These are phyloP conservation scores for Nerophis lumbriciformis DNA, from an alignment of 2,113 vertebrate genomes.

Conservation along the genomic window DNA sequence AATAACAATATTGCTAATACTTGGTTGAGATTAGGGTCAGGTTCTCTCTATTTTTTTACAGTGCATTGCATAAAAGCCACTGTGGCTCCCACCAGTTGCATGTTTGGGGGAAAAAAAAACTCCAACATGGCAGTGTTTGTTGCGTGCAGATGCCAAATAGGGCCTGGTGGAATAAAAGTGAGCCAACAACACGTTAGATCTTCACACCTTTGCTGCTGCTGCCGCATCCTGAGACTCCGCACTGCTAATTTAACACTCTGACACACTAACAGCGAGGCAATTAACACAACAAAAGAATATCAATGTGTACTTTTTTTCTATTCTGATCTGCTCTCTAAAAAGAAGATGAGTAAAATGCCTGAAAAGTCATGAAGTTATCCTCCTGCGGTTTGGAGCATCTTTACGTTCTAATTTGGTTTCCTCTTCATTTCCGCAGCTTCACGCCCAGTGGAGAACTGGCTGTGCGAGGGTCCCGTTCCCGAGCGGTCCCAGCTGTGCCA, in stretches of 20 bases:
- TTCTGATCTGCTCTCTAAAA: slow-evolving; percentile 15
- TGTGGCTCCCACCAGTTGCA: background rate
- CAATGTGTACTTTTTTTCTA: slow-evolving; percentile 13
- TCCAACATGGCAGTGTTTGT: slow-evolving; percentile 10
- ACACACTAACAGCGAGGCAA: slow-evolving; percentile 43
- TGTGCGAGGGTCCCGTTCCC: slow-evolving; percentile 78
- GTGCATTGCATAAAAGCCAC: no score
- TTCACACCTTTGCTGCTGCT: slow-evolving; percentile 24
- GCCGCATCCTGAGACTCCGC: slow-evolving; percentile 14
- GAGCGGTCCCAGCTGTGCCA: slow-evolving; percentile 90
- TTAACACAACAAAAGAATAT: slow-evolving; percentile 47
- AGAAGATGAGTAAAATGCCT: slow-evolving; percentile 18
- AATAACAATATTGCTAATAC: no score
- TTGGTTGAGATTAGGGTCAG: no score
- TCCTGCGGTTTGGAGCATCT: background rate
- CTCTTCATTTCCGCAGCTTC: slow-evolving; percentile 71
- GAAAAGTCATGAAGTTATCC: slow-evolving; percentile 4
- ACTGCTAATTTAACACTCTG: slow-evolving; percentile 55
- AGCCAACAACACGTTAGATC: slow-evolving; percentile 13
- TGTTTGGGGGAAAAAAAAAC: slow-evolving; percentile 13
- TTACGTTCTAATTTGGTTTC: slow-evolving; percentile 3
- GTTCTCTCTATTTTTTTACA: no score
- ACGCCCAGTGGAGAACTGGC: slow-evolving; percentile 79
- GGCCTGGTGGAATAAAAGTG: slow-evolving; percentile 41
- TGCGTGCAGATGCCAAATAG: slow-evolving; percentile 25